Base-by-base conservation (phyloP, 2,797 vertebrate genomes). In the Acipenser oxyrinchus region DNA sequence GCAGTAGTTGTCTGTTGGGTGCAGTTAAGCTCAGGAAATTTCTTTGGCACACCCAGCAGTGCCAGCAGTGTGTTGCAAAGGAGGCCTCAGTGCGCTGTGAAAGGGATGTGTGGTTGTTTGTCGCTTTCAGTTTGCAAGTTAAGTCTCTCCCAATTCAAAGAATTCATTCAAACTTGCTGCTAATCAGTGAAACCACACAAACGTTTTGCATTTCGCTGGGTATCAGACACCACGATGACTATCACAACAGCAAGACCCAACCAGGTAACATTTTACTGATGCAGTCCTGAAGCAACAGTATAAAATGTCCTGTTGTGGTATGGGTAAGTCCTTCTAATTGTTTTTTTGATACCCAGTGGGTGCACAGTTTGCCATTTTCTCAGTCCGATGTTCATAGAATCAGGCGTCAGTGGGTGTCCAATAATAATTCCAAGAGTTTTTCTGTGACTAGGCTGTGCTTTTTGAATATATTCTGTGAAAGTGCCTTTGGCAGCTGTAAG, bases 61-160 rank as follows among this genome's bases (percentile, higher is more conserved):
- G 3, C 23, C 23, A 52, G 48, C 12, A 23, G 52, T 1, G 48
- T 23, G 10, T 8, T 37, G 23, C 53, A 18, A 11, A 7, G 48
- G 48, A 49, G 60, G 66, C 15, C 9, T 62, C 60, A 48, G 12
- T 48, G 60, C n/a, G 37, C 60, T 10, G 18, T 9, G 7, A 10
- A 62, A 13, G 60, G 60, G 60, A 62, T 37, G 60, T 51, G 23
- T 48, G 60, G 13, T 10, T 67, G 49, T 10, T 37, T 37, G 23
- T 37, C 23, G 23, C 23, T 37, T 37, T 37, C 23, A 3, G 23
- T 37, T 37, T 37, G 3, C 23, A 37, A 66, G 48, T 11, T 57
- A 37, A 37, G 60, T 55, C 11, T 48, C 64, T 69, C 58, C 51
- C 51, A 52, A 63, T 53, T 62, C 37, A 70, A 52, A 49, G 59